Conservation (phyloP, 2,888 invertebrate genomes). For the Philonicus albiceps region DNA sequence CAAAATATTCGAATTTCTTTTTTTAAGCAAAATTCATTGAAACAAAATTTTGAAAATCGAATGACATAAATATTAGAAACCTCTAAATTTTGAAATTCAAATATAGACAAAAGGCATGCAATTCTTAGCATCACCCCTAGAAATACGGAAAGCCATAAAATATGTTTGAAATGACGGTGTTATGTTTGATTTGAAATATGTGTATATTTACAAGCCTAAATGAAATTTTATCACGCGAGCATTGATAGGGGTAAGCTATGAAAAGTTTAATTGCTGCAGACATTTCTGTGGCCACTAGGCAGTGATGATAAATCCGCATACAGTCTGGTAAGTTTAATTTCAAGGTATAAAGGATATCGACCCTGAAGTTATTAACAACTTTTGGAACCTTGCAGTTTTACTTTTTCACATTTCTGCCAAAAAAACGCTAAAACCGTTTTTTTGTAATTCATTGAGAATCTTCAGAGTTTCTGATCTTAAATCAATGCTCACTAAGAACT, state of each 20-base stretch:
- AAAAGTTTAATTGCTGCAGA: slow-evolving; percentile 35
- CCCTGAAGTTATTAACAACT: not conserved
- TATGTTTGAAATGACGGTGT: not conserved
- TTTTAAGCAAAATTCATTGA: too few relatives aligned
- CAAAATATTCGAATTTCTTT: too few relatives aligned
- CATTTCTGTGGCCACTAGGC: slow-evolving; percentile 22
- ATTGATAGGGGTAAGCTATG: slow-evolving; percentile 15
- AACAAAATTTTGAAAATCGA: not conserved
- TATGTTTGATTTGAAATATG: slow-evolving; percentile 5
- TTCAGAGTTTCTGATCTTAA: not conserved
- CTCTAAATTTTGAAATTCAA: not conserved
- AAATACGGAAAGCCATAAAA: not conserved
- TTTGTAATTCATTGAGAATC: not conserved
- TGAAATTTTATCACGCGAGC: slow-evolving; percentile 26
- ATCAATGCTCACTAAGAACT: not conserved
- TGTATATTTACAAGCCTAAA: not conserved
- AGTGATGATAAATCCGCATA: not conserved
- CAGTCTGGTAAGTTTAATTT: slow-evolving; percentile 31
- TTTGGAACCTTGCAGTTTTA: not conserved
- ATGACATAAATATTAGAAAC: not conserved
- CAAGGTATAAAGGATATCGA: slow-evolving; percentile 11
- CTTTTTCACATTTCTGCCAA: not conserved
- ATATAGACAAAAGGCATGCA: not conserved
- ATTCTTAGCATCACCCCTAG: not conserved
- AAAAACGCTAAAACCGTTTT: not conserved